Base-by-base conservation (phyloP, 1,140 invertebrate species). In the Anastrepha obliqua region DNA sequence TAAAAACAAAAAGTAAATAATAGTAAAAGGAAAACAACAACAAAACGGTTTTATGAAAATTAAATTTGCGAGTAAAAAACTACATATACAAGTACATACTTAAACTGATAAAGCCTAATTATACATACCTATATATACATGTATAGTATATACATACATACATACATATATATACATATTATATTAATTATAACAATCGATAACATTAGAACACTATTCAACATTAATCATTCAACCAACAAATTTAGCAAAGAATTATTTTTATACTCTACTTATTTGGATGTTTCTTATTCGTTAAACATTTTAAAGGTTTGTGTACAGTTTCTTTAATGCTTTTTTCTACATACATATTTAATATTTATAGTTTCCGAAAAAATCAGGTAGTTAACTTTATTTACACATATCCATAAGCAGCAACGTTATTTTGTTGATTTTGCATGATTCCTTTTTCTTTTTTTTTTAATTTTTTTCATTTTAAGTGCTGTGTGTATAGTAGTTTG, bases 341-440 rank as follows among this genome's bases (percentile, higher is more conserved):
- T 9, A 55, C 20, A 55, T 58, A 20, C 5, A 55, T 81, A 17
- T 55, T 58, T 20, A 81, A 51, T 81, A 81, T n/a, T 55, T 55
- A 81, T 47, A 81, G n/a, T 58, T 81, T 81, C 29, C n/a, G 20
- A 81, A 81, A 74, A 81, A 81, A 81, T 81, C 74, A 81, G 74
- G 74, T 81, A 81, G 74, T 81, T 81, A 74, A 81, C 74, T 81
- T 81, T 81, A 81, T 81, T 81, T 81, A 81, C 74, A 81, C 74
- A 55, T 81, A 55, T 81, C 55, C n/a, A 81, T 81, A 81, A 81
- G 74, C 74, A 81, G 74, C 74, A 55, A 55, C 47, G 5, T 20
- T 51, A n/a, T 58, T 81, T 6, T 78, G 9, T 51, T 78, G n/a
- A 2, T 74, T 74, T 74, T 74, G 44, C 47, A 7, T 78, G 6